Evolutionary conservation across 2,113 vertebrate genomes (phyloP), one percentile per base, ranked within the genome.

Genomic region (Oceanodroma tethys): DNA sequence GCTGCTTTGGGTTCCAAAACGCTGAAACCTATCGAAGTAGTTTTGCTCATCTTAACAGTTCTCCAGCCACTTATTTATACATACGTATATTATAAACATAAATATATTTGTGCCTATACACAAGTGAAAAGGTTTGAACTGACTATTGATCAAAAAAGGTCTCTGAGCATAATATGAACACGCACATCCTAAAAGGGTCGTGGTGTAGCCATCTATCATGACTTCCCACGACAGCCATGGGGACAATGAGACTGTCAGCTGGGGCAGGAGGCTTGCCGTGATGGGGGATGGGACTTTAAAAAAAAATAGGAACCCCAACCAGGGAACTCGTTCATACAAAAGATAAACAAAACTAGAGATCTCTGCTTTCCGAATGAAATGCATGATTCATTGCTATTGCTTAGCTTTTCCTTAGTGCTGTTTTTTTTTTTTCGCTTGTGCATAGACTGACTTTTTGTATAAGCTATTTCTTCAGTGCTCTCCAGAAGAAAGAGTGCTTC

Each of bases 61-160:
- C 94, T 94, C 72, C 55, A 86, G n/a, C 42, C 21, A 8, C 83
- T 86, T 92, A 50, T 73, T 89, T 87, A 55, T 30, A 42, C 18
- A 11, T 36, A 14, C 5, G 0, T 73, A 13, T 32, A 22, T 78
- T 59, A 76, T 42, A 92, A 92, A 42, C 47, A 78, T 70, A 86
- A 91, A 95, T 22, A 81, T 42, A 45, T 74, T 32, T 88, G 43
- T 27, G 55, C 21, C 45, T 27, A 53, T 32, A 48, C 50, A 70
- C 4, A 3, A 92, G 78, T 50, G 71, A 48, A 89, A 95, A 74
- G n/a, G 59, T 62, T 95, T 79, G 90, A 74, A 79, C 17, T 81
- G 90, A 81, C 93, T 93, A 95, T 95, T 97, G 97, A 97, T 96
- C 86, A 95, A 81, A 90, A 91, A 93, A 48, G 18, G 70, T 96